Evolutionary conservation across 2,888 invertebrate genomes (phyloP).

Genomic region (Pollenia labialis): DNA sequence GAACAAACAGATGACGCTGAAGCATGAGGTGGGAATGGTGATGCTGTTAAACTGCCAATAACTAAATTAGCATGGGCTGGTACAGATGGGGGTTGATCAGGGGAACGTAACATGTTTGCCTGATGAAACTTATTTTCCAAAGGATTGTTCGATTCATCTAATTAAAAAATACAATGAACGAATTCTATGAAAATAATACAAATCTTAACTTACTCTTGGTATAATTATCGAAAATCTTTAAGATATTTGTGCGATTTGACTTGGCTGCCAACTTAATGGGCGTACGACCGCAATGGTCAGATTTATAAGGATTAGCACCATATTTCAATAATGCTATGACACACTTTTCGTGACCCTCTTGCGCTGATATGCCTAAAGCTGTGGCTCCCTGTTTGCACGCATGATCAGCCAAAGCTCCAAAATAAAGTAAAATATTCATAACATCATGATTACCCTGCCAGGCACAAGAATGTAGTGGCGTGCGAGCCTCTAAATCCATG

Average conservation of each 20-base stretch:
- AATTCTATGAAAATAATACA: neutral
- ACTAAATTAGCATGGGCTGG: constrained; percentile 80
- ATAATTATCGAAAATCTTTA: constrained; percentile 90
- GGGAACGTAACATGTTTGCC: constrained; percentile 83
- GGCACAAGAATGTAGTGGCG: constrained; percentile 96
- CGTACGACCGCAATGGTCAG: constrained; percentile 93
- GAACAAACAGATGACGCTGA: constrained; percentile 80
- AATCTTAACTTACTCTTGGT: constrained; percentile 82
- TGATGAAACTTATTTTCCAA: constrained; percentile 82
- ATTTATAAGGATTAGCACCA: constrained; percentile 93
- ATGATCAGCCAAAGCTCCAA: constrained; percentile 93
- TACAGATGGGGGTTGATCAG: constrained; percentile 83
- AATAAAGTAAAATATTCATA: constrained; percentile 91
- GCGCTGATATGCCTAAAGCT: constrained; percentile 96
- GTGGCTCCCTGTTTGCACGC: constrained; percentile 98
- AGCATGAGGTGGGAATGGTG: constrained; percentile 78
- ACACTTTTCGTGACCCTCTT: constrained; percentile 97
- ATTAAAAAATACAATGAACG: neutral
- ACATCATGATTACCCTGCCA: constrained; percentile 97
- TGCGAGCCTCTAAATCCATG: constrained; percentile 93
- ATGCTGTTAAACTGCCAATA: constrained; percentile 52
- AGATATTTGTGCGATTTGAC: constrained; percentile 94
- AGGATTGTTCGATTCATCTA: constrained; percentile 83
- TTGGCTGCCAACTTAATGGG: constrained; percentile 95
- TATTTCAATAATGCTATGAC: constrained; percentile 92